Base-by-base conservation (phyloP, 2,113 vertebrate species). In the Romanogobio albipinnatus region DNA sequence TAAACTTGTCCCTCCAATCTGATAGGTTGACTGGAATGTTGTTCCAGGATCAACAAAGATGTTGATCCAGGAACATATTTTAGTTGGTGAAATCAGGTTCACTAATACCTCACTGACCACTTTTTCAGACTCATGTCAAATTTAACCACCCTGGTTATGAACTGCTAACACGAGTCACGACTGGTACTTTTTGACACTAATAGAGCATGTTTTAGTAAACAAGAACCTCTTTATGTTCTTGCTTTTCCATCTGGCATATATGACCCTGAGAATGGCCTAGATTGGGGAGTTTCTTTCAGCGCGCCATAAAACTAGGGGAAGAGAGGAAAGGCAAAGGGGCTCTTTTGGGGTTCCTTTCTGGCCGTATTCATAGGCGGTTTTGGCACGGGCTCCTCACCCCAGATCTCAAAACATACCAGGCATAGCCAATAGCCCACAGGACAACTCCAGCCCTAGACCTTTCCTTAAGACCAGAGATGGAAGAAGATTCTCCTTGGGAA, bases 351-450 rank as follows among this genome's bases (percentile, higher is more conserved):
- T 33, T 83, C 81, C 80, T 74, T 51, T 74, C 53, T 85, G 73
- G 61, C 78, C 6, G 11, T 29, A 61, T 73, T 39, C 26, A 33
- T 36, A 58, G 36, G 76, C 62, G 82, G 77, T 73, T 85, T 88
- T 85, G 79, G 80, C 19, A 53, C 1, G 17, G 4, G 49, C 19
- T 83, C 19, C 51, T 19, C 36, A 70, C 26, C 51, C 51, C 45
- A 29, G 71, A 19, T 68, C 76, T 84, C 29, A 70, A 53, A 9
- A 70, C 71, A 86, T 86, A 71, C 61, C 71, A 61, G 36, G 45
- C 87, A 84, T 76, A 86, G 15, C 56, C 47, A 66, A 43, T 19
- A 26, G 61, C 81, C 87, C 71, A 66, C 43, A 70, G 43, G 59
- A 11, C 83, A 64, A 49, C 58, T 61, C n/a, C 5, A 58, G 66